Conservation (phyloP, 2,113 vertebrate genomes). For the Zosterops pallidus region DNA sequence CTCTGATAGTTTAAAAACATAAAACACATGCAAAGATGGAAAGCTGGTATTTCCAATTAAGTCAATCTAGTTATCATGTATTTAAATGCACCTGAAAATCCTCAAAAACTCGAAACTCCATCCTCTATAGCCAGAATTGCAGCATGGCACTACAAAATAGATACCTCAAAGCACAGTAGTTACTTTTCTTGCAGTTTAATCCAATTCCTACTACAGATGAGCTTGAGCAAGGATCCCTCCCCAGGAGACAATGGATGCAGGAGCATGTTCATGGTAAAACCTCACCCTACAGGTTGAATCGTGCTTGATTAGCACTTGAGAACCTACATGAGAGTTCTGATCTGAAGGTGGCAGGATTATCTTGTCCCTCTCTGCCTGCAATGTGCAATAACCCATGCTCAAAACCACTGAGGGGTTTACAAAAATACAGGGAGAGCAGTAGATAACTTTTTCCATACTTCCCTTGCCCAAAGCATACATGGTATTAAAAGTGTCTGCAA, state of each 20-base stretch:
- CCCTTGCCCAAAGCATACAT: not conserved
- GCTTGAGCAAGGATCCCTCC: not conserved
- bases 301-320: not conserved
- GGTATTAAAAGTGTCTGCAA: not conserved
- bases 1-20: not conserved
- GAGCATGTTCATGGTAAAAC: not conserved
- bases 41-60: not conserved
- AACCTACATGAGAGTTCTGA: not conserved
- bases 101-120: not conserved
- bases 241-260: not conserved
- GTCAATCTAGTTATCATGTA: not conserved
- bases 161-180: not conserved
- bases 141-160: not conserved
- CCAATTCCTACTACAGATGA: accelerated
- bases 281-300: not conserved
- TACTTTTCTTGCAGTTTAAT: not conserved
- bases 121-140: not conserved
- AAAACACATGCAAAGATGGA: not conserved
- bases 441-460: not conserved
- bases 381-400: accelerated
- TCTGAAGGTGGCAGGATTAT: not conserved
- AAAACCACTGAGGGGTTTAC: not conserved
- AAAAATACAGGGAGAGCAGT: not conserved
- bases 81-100: not conserved
- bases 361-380: not conserved